Evolutionary conservation across 1,140 invertebrate species (phyloP), one percentile per base, ranked within the genome.

Genomic region (Microplitis demolitor): DNA sequence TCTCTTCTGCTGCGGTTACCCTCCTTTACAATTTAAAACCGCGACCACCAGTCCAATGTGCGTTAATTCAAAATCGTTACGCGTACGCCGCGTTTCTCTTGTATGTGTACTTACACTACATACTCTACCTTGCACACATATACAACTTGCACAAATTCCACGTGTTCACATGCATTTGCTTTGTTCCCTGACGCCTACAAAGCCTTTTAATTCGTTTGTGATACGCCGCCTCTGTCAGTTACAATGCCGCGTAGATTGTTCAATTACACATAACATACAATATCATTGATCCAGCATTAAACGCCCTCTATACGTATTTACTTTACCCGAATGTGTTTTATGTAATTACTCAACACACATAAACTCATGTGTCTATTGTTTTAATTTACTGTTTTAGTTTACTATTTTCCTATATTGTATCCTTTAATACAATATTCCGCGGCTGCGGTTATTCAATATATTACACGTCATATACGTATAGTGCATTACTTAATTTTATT

Each of bases 31-130:
- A 50, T 51, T 51, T 34, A 16, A 39, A 51, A 63, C 69, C 60
- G 39, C 67, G 33, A 37, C 51, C 56, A 39, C 53, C 14, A 64
- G 61, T 13, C 53, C 24, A 70, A 35, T 53, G 34, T 45, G 68
- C 54, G 58, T 60, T 70, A 70, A 70, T 70, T 60, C 69, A 66
- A 66, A 66, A 66, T 51, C 37, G 24, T 66, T 63, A 63, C 37
- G 34, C 61, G 13, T 63, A 35, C 24, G 9, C 9, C 45, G 6
- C 13, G 45, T 13, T 50, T 50, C 45, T 8, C 45, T 50, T 8
- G 45, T 13, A 50, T 50, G 45, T 24, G 24, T 24, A 13, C 13
- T 1, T 50, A 50, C 45, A 50, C 45, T 50, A 50, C 13, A 2
- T 6, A 50, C 6, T 13, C 13, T 6, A 13, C 13, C 6, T n/a